Evolutionary conservation across 2,797 vertebrate species (phyloP).

Genomic region (Hipposideros larvatus): DNA sequence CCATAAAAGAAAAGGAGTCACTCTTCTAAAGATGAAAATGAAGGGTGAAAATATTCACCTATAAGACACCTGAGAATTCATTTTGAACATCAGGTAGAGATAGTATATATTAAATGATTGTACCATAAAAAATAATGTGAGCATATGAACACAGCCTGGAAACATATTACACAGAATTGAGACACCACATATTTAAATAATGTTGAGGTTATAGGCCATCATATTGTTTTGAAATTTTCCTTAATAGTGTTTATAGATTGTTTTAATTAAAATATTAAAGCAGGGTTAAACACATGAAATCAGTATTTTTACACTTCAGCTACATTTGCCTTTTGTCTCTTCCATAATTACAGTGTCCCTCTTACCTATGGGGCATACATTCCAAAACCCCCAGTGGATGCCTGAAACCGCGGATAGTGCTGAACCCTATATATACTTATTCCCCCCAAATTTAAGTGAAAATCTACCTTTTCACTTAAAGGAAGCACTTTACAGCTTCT

Average conservation of each 20-base stretch:
- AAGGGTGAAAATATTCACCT: not conserved
- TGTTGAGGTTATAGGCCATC: not conserved
- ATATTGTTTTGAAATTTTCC: not conserved
- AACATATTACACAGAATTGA: not conserved
- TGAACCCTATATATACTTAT: not conserved
- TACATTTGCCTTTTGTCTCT: not conserved
- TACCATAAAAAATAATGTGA: not conserved
- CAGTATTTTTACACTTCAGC: not conserved
- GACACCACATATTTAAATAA: not conserved
- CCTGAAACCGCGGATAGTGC: not conserved
- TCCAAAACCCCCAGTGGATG: not conserved
- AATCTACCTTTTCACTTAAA: not conserved
- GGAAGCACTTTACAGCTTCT: not conserved
- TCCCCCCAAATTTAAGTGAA: not conserved
- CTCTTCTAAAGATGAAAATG: constrained; percentile 20
- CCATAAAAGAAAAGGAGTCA: constrained; percentile 13
- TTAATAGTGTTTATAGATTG: not conserved
- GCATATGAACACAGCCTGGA: not conserved
- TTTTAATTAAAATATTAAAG: constrained; percentile 45
- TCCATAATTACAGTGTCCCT: not conserved
- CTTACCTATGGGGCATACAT: not conserved
- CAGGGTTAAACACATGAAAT: not conserved
- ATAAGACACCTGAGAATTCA: not conserved
- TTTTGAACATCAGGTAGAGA: constrained; percentile 32
- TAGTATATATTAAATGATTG: not conserved